Base-by-base conservation (phyloP, 1,140 invertebrate genomes). In the Ganaspis sp. region DNA sequence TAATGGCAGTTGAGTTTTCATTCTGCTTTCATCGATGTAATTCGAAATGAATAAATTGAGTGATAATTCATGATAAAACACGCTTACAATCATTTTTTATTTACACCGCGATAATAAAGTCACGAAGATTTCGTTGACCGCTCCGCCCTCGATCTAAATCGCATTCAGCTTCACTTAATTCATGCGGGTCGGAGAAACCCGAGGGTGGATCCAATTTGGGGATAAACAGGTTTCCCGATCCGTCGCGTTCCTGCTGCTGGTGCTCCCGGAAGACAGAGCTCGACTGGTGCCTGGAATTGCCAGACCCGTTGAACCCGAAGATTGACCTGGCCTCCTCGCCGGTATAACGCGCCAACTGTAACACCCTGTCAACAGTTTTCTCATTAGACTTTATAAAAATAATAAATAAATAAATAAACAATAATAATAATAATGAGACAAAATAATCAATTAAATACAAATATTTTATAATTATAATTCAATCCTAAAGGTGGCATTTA, bases 171-270 rank as follows among this genome's bases (percentile, higher is more conserved):
- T 93, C 92, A 86, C 91, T 92, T 85, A 92, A 85, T 87, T 93
- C 92, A 88, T 92, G 89, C 83, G 92, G 89, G 88, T 92, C 93
- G 85, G 92, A 92, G 90, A 93, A 93, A 26, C 92, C 89, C 83
- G 92, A 89, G 85, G 93, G 92, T 86, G 92, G 93, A 87, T 93
- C 92, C 87, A 93, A 89, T 83, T 93, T 91, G 86, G 93, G 91
- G 87, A 91, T 88, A 90, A 93, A 93, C 91, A 92, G 89, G 89
- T 88, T 89, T 89, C 90, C 87, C 88, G 89, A 86, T 91, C 89
- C 89, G 86, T 91, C 88, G 86, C 88, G 89, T 83, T 90, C 88
- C 87, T 88, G 88, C 84, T 91, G 88, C 77, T 88, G 85, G 84
- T 85, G 85, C 84, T 90, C 89, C 87, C 86, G 83, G 87, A 86